phyloP scores from a whole-genome alignment of 2,113 vertebrate genomes.

The Pluvianellus socialis region DNA sequence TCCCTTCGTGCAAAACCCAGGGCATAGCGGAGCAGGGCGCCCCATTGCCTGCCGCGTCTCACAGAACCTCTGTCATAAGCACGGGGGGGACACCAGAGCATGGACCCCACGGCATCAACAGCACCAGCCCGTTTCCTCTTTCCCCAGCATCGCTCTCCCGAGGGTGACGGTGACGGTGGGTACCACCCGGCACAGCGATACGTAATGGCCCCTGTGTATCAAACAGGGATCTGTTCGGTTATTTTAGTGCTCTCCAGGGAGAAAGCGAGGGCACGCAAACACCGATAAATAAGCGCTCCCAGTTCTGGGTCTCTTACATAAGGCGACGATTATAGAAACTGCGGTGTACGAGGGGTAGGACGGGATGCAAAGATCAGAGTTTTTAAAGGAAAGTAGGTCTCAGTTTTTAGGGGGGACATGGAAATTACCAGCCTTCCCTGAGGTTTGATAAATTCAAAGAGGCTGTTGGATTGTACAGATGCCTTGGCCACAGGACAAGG shows the following conservation, averaged over 20 bases:
- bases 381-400: conserved; percentile 70
- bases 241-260: conserved; percentile 23
- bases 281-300: conserved; percentile 46
- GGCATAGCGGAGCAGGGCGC: accelerated
- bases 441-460: neutral
- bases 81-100: neutral
- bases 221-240: neutral
- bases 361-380: conserved; percentile 32
- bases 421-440: conserved; percentile 24
- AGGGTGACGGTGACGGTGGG: neutral
- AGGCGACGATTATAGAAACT: conserved; percentile 54
- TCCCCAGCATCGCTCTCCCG: accelerated
- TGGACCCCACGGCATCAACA: no score
- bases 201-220: neutral
- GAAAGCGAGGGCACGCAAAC: conserved; percentile 13
- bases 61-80: neutral
- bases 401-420: conserved; percentile 41
- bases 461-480: neutral
- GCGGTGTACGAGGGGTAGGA: neutral
- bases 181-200: neutral
- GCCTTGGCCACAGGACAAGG: neutral
- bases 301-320: conserved; percentile 61
- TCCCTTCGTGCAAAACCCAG: neutral
- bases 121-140: neutral
- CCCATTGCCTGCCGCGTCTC: neutral